phyloP scores from a whole-genome alignment of 1,140 invertebrate species.

The Vanessa tameamea region DNA sequence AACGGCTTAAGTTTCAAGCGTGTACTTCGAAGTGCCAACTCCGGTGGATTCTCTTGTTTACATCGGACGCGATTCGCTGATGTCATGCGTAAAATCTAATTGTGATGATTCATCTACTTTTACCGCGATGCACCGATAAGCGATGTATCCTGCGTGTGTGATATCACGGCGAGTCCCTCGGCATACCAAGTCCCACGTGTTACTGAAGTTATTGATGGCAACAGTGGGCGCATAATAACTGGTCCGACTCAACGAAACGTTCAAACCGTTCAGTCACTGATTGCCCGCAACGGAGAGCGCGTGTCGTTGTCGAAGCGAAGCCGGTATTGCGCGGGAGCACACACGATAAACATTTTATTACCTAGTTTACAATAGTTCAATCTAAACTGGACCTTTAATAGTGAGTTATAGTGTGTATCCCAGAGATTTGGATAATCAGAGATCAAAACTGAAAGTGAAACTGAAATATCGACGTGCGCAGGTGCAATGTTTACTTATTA shows the following conservation, averaged over 20 bases:
- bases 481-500: slow-evolving; percentile 70
- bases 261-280: slow-evolving; percentile 76
- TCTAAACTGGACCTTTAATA: slow-evolving; percentile 49
- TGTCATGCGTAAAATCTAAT: slow-evolving; percentile 72
- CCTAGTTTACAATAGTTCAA: slow-evolving; percentile 43
- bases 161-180: slow-evolving; percentile 55
- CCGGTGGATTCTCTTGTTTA: slow-evolving; percentile 40
- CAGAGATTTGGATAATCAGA: slow-evolving; percentile 51
- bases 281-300: slow-evolving; percentile 65
- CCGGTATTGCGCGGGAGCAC: slow-evolving; percentile 63
- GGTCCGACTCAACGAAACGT: slow-evolving; percentile 58
- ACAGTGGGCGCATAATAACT: slow-evolving; percentile 77
- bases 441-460: slow-evolving; percentile 46
- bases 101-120: slow-evolving; percentile 75
- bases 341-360: slow-evolving; percentile 58
- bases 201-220: slow-evolving; percentile 70
- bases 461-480: slow-evolving; percentile 62
- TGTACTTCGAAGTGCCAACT: slow-evolving; percentile 29
- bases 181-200: slow-evolving; percentile 69
- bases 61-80: slow-evolving; percentile 56
- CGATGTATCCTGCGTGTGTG: slow-evolving; percentile 57
- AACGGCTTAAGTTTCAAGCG: slow-evolving; percentile 21
- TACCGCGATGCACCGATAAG: slow-evolving; percentile 76
- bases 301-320: slow-evolving; percentile 51
- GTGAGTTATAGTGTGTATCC: slow-evolving; percentile 59